phyloP scores from a whole-genome alignment of 2,888 invertebrate species.

The Petrolisthes cinctipes region DNA sequence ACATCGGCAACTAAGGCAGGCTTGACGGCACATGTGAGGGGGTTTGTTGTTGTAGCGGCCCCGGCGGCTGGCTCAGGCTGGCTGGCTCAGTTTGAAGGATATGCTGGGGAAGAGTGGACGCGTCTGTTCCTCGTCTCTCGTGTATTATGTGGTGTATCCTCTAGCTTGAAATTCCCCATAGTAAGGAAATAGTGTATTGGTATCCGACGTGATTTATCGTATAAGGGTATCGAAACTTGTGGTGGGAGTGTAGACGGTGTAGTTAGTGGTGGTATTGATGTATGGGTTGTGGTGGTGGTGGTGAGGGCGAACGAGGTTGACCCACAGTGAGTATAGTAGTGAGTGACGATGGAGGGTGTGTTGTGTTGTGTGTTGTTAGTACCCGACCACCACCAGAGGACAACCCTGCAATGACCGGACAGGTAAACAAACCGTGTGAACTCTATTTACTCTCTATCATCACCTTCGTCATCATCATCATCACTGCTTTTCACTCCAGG shows the following conservation, averaged over 20 bases:
- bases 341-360: neutral
- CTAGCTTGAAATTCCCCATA: neutral
- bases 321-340: neutral
- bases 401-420: neutral
- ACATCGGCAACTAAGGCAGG: neutral
- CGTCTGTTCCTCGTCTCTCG: neutral
- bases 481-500: neutral
- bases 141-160: neutral
- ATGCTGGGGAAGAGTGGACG: neutral
- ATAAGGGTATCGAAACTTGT: too few relatives aligned
- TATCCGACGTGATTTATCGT: too few relatives aligned
- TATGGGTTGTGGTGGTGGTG: neutral
- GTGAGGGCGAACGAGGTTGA: too few relatives aligned
- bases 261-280: neutral
- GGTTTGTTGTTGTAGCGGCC: neutral
- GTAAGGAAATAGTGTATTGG: too few relatives aligned
- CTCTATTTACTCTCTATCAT: too few relatives aligned
- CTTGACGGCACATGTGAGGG: neutral
- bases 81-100: neutral
- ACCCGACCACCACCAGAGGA: neutral
- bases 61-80: neutral
- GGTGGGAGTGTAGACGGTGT: neutral
- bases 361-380: neutral
- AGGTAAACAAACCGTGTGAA: neutral
- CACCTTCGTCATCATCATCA: neutral